Conservation (phyloP, 1,140 invertebrate genomes). For the Agrilus planipennis region DNA sequence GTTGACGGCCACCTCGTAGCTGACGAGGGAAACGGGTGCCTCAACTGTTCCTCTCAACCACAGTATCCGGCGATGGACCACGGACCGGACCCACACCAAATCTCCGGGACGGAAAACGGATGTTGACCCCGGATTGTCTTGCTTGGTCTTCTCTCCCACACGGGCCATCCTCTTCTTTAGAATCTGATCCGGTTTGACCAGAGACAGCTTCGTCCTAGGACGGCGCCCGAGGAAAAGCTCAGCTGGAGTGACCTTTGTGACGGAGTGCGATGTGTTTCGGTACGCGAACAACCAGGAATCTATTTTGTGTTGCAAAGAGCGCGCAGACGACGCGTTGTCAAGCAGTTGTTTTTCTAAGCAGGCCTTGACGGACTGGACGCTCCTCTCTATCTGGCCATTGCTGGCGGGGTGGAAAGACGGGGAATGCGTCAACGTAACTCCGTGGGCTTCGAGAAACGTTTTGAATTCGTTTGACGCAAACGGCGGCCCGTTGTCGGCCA, state of each 20-base stretch:
- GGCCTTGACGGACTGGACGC: slow-evolving; percentile 21
- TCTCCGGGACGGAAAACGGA: not conserved
- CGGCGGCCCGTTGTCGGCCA: slow-evolving; percentile 21
- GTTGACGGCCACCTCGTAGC: too few species aligned
- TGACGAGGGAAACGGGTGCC: too few species aligned
- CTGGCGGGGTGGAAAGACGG: slow-evolving; percentile 16
- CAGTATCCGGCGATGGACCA: not conserved
- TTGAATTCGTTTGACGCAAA: slow-evolving; percentile 19
- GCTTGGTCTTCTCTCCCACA: not conserved
- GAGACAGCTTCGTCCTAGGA: not conserved
- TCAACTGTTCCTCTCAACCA: too few species aligned
- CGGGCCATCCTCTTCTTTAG: not conserved
- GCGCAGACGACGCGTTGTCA: too few species aligned
- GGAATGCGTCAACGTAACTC: slow-evolving; percentile 20
- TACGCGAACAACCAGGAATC: not conserved
- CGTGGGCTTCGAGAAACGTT: slow-evolving; percentile 25
- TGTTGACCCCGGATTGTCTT: not conserved
- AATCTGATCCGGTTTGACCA: not conserved
- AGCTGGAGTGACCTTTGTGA: not conserved
- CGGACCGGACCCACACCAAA: not conserved
- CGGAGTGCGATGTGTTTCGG: not conserved
- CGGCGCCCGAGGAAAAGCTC: not conserved
- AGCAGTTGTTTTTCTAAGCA: not conserved
- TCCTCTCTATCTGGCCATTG: slow-evolving; percentile 26
- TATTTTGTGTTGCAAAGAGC: not conserved